Evolutionary conservation across 2,797 vertebrate species (phyloP), one percentile per base, ranked within the genome.

Genomic region (Mormyrus hasselquistii): DNA sequence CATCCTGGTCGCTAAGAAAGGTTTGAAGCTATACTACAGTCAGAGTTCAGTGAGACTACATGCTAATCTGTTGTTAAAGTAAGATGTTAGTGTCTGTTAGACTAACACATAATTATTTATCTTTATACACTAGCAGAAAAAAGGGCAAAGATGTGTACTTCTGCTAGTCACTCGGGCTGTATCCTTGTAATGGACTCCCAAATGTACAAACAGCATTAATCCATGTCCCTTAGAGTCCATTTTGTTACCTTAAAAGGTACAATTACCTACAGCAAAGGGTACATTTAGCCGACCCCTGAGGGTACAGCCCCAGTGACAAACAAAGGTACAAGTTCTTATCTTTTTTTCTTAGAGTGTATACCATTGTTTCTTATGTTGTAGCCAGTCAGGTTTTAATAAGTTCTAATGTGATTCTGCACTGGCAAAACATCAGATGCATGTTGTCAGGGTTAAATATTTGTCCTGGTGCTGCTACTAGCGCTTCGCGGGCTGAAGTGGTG

Each of bases 1-100:
- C 59, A 34, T n/a, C 59, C 44, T 73, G 88, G 16, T 29, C 19
- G 6, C 25, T 69, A 86, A 65, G 29, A 89, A 86, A 89, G 88
- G 88, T 89, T 86, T 59, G 88, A 86, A 29, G 9, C 34, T 25
- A 22, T 29, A 16, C 8, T 85, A 14, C 49, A 84, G n/a, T 47
- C 50, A 52, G 14, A 44, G 38, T 49, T 83, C 44, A 85, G 9
- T 22, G 22, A 83, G 22, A 50, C 22, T 50, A 83, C 44, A 83
- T 83, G 22, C 19, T 47, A 22, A 25, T 25, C n/a, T 50, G 19
- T 50, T 14, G 7, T 85, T 50, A 53, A 85, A 4, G 49, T 83
- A 50, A 85, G 44, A 49, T 85, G 49, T 85, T 22, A 22, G 41
- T 82, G 16, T 47, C 38, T 82, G 41, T 22, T 47, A 38, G 34